phyloP scores from a whole-genome alignment of 2,113 vertebrate genomes.

The Eublepharis macularius region DNA sequence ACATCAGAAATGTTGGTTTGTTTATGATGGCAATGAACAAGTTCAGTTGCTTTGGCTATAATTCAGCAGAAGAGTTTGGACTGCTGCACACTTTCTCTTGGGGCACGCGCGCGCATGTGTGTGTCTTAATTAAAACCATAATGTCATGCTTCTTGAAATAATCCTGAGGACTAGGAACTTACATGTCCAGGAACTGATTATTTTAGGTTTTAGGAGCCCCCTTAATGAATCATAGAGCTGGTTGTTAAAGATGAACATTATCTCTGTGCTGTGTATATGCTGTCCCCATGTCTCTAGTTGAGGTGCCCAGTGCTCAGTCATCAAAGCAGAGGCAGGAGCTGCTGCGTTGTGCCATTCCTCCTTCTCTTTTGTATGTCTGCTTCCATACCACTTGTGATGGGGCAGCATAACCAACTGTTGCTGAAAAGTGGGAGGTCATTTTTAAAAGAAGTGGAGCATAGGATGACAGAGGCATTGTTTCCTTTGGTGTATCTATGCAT shows the following conservation, averaged over 20 bases:
- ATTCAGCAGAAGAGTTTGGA: not conserved
- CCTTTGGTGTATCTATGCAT: not conserved
- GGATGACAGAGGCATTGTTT: not conserved
- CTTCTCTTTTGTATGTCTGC: not conserved
- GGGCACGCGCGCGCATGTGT: not conserved
- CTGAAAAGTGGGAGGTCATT: not conserved
- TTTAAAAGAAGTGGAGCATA: not conserved
- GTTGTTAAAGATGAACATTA: not conserved
- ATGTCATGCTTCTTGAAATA: no score
- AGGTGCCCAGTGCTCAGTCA: not conserved
- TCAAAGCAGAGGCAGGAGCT: not conserved
- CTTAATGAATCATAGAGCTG: not conserved
- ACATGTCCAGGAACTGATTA: no score
- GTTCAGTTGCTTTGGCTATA: not conserved
- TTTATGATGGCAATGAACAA: not conserved
- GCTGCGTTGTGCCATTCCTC: not conserved
- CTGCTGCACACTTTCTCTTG: not conserved
- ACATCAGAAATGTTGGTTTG: not conserved
- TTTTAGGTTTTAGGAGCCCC: not conserved
- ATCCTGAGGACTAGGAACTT: not conserved
- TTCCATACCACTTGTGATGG: not conserved
- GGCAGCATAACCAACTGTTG: not conserved
- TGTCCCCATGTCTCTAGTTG: not conserved
- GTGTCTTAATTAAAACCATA: not conserved
- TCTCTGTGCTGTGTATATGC: not conserved